Evolutionary conservation across 23 tunicate genomes (phyloP).

Genomic region (Diplosoma virens): DNA sequence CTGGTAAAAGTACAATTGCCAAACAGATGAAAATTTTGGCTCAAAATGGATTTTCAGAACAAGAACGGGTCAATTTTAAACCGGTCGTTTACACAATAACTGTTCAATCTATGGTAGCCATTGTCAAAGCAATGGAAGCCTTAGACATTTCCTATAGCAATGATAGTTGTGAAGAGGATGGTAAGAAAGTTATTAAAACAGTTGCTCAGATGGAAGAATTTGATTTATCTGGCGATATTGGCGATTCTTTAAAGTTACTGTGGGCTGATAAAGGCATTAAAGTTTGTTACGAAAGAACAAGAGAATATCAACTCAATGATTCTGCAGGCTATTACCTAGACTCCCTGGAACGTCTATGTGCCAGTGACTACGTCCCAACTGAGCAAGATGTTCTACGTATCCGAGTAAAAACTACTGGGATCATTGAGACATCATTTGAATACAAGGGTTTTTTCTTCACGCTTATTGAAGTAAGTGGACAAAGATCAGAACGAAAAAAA

Average conservation of each 20-base stretch:
- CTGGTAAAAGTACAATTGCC: slow-evolving; percentile 94
- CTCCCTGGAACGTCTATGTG: slow-evolving; percentile 57
- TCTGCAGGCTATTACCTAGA: slow-evolving; percentile 90
- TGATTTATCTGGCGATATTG: slow-evolving; percentile 58
- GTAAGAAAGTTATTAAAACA: slow-evolving; percentile 45
- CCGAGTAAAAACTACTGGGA: slow-evolving; percentile 91
- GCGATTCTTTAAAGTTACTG: slow-evolving; percentile 47
- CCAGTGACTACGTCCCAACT: slow-evolving; percentile 69
- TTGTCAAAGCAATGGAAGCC: slow-evolving; percentile 80
- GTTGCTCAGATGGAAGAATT: slow-evolving; percentile 59
- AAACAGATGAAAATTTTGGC: slow-evolving; percentile 93
- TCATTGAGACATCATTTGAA: slow-evolving; percentile 86
- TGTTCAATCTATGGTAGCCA: slow-evolving; percentile 77
- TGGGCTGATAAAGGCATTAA: slow-evolving; percentile 83
- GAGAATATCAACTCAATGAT: slow-evolving; percentile 98
- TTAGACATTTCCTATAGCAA: slow-evolving; percentile 49
- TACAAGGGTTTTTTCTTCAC: slow-evolving; percentile 83
- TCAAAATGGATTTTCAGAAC: slow-evolving; percentile 79
- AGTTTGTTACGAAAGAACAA: slow-evolving; percentile 66
- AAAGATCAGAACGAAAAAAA: slow-evolving; percentile 86
- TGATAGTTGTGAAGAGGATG: slow-evolving; percentile 41
- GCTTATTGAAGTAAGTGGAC: slow-evolving; percentile 94
- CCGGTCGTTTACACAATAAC: slow-evolving; percentile 70
- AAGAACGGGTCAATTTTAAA: slow-evolving; percentile 63
- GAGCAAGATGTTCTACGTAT: slow-evolving; percentile 93